Percentiles rank a stretch among this genome's conserved stretches.
These are phyloP conservation scores for Scaptomyza reducta DNA, from an alignment of 2,888 invertebrate species.

Conservation along the genomic window DNA sequence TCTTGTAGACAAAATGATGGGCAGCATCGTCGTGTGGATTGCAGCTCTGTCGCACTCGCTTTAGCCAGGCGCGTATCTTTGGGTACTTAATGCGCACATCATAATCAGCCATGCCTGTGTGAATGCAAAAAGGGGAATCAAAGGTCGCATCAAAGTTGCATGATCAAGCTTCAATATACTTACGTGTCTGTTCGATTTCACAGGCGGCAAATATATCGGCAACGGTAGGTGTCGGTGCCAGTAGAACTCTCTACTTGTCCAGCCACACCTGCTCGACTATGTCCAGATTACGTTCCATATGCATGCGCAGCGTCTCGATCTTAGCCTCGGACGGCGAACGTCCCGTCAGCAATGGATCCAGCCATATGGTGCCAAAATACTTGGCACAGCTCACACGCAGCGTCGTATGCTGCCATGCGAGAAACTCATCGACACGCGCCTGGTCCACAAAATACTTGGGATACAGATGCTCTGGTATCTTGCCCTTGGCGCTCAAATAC, in stretches of 20 bases:
- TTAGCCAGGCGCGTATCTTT: conserved; percentile 87
- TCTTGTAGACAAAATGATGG: conserved; percentile 86
- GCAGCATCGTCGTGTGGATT: conserved; percentile 89
- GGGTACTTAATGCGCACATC: conserved; percentile 87
- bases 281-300: conserved; percentile 86
- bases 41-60: conserved; percentile 86
- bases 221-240: conserved; percentile 87
- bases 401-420: conserved; percentile 90
- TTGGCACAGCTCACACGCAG: conserved; percentile 86
- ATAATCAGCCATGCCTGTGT: conserved; percentile 88
- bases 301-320: conserved; percentile 82
- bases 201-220: conserved; percentile 91
- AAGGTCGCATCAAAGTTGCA: neutral
- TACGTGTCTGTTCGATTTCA: conserved; percentile 92
- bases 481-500: conserved; percentile 80
- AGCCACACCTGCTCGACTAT: conserved; percentile 87
- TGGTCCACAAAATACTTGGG: conserved; percentile 87
- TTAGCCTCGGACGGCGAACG: conserved; percentile 83
- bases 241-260: conserved; percentile 85
- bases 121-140: conserved; percentile 34
- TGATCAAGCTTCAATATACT: conserved; percentile 62
- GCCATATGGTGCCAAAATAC: conserved; percentile 86
- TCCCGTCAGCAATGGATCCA: conserved; percentile 85
- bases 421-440: conserved; percentile 89
- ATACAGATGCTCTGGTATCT: conserved; percentile 87